Base-by-base conservation (phyloP, 2,797 vertebrate species). In the Aeoliscus strigatus region DNA sequence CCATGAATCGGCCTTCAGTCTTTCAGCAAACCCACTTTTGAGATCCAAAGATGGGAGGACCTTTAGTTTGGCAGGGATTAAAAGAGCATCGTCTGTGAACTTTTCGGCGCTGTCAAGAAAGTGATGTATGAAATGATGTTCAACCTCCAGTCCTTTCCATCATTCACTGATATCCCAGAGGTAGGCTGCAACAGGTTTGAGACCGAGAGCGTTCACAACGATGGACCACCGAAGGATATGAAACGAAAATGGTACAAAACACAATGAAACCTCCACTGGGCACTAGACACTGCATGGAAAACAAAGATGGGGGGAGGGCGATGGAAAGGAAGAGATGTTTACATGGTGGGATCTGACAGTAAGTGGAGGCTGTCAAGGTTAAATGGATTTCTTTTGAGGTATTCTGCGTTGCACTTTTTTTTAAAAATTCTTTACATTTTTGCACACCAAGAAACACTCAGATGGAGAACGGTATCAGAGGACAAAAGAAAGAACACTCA, bases 361-460 rank as follows among this genome's bases (percentile, higher is more conserved):
- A n/a, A n/a, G 51, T 69, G 77, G 70, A 81, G 81, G 80, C 72
- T 61, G 73, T 83, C 81, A 74, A 76, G 75, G 78, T 83, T 84
- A 82, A 78, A 82, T 78, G 79, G 70, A 83, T 79, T 77, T 80
- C 39, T 86, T 80, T 83, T 88, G 86, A 89, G 87, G 86, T 89
- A 89, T 89, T 86, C 73, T 83, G 70, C 67, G 85, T 88, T 87
- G 86, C 86, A 81, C 75, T 71, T 68, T 27, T 51, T 46, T 25
- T 42, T 57, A 24, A n/a, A n/a, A n/a, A n/a, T 72, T 68, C 58
- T 77, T 76, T 70, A 76, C 59, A 69, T 81, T 76, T 77, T 79
- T 80, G 77, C 78, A 74, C 78, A 82, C 64, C 43, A 45, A 81
- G 54, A 79, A 73, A 82, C 74, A 66, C 66, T 43, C 14, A 74